A percentile compares a stretch with the other conserved stretches of the same genome.
Evolutionary conservation across 2,113 vertebrate genomes (phyloP).

Genomic region (Anhinga anhinga): DNA sequence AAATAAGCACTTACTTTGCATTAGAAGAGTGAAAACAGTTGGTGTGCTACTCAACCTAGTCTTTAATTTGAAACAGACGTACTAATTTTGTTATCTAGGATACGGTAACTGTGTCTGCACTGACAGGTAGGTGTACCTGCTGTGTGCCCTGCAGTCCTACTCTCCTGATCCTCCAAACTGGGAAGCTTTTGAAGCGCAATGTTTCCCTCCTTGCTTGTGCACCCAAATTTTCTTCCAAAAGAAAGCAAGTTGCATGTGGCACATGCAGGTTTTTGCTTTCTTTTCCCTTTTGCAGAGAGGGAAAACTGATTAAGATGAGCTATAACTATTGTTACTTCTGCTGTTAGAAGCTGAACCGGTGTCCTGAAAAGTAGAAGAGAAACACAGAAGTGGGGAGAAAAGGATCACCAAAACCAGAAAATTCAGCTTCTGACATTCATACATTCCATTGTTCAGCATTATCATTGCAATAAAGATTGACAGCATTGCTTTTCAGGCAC

Average conservation of each 20-base stretch:
- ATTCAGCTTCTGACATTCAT: background rate
- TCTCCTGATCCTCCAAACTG: background rate
- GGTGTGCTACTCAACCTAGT: background rate
- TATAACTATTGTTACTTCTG: background rate
- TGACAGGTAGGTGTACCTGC: background rate
- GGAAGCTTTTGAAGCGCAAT: background rate
- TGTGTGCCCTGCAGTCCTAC: background rate
- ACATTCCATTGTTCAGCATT: background rate
- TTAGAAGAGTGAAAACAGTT: background rate
- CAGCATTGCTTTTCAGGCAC: background rate
- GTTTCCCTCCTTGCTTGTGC: background rate
- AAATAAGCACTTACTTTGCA: background rate
- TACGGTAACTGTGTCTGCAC: background rate
- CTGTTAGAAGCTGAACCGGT: background rate
- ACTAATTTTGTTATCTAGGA: background rate
- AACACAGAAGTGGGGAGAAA: background rate
- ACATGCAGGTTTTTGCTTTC: background rate
- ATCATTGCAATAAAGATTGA: background rate
- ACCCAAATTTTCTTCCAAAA: background rate
- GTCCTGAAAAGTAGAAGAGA: background rate
- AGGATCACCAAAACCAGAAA: background rate
- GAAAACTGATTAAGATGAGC: background rate
- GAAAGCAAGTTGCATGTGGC: background rate
- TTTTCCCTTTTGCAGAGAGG: background rate
- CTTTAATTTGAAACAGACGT: background rate